Base-by-base conservation (phyloP, 2,888 invertebrate species). In the Dicroscelio sp. region DNA sequence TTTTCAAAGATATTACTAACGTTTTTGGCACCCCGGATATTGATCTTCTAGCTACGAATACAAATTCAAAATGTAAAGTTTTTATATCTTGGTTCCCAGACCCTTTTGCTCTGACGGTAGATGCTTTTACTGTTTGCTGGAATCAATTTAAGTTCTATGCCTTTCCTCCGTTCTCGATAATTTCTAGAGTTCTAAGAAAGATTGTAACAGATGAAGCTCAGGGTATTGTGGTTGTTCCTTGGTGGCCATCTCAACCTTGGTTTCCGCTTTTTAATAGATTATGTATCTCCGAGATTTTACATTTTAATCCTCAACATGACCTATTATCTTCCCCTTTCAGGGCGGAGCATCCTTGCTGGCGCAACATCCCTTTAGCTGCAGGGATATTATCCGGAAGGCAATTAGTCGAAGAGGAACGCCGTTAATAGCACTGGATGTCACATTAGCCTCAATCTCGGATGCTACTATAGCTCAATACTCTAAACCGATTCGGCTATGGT, bases 181-280 rank as follows among this genome's bases (percentile, higher is more conserved):
- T 79, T 5, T 17, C 65, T 14, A 65, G 30, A 38, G 79, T 79
- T 30, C 5, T 79, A 14, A 79, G 33, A 4, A 79, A 65, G 33
- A 65, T 79, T 8, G 33, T 79, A 31, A 4, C 17, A 14, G 67
- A 79, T 33, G 31, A 52, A 23, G 79, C 79, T n/a, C n/a, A 31
- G 52, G 92, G 92, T 12, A 84, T 93, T n/a, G 30, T 92, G 12
- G 78, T 93, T 14, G 88, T 93, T 12, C 93, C 92, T 12, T 92
- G 91, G 90, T 94, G 93, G 95, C 94, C 93, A 20, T 83, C 92
- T 14, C 95, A 95, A 84, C 92, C 95, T 2, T 96, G 95, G 95
- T 96, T 87, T 71, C 95, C 96, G 2, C 14, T 95, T 14, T 95
- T 94, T 48, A 80, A 43, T 8, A 75, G 65, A 60, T 83, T 90